Evolutionary conservation across 2,113 vertebrate genomes (phyloP), one percentile per base, ranked within the genome.

Genomic region (Paraplagusia blochii): DNA sequence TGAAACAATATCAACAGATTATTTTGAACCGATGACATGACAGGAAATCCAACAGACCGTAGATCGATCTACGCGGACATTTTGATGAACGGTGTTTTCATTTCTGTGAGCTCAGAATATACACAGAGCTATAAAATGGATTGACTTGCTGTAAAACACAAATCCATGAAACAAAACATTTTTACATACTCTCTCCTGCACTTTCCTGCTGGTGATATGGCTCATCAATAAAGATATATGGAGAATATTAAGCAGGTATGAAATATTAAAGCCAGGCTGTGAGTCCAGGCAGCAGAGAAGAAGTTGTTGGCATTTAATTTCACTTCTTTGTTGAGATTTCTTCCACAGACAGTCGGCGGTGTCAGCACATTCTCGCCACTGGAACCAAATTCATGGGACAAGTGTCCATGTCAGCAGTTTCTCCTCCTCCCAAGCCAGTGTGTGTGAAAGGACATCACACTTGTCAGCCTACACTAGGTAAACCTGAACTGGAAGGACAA

Each of bases 321-420:
- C 69, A 82, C 81, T 84, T 81, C 85, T 83, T 89, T 84, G 87
- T 88, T 76, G 80, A 86, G 79, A 85, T 90, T 87, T 85, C 76
- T 83, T 76, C 74, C 72, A 58, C 72, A 85, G 86, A 88, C 83
- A 84, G 67, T 78, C 50, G 75, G 77, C 68, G 14, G 69, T 54
- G 73, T 90, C 90, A 91, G 90, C 89, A 88, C 77, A 90, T 85
- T 85, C 81, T 60, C 44, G 29, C 74, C 22, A 14, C 74, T 76
- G 76, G 80, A 75, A 79, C 75, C 2, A 82, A 87, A 85, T 89
- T 85, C 85, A 81, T 58, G 79, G 88, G 87, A 86, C 87, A 85
- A 89, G 79, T 71, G 83, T 76, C 77, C 76, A 68, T 81, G 89
- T 91, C 89, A 91, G 89, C 90, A 87, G 68, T 88, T 89, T 90